Evolutionary conservation across 2,888 invertebrate genomes (phyloP), one percentile per base, ranked within the genome.

Genomic region (Hipparchia semele): DNA sequence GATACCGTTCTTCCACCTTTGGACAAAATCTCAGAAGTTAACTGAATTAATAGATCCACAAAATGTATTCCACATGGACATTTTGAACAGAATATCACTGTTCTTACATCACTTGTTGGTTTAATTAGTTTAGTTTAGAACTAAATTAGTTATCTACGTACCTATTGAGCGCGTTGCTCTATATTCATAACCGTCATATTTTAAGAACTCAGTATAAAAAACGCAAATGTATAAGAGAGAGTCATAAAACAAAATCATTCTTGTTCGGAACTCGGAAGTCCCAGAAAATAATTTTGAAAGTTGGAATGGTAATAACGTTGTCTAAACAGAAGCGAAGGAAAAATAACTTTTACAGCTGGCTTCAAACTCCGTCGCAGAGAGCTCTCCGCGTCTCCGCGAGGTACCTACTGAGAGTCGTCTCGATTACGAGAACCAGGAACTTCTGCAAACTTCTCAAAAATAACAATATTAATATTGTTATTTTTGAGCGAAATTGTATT

Each of bases 261-360:
- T 66, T 12, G 61, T 56, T 67, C 66, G 51, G 76, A 76, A 75
- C 61, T 62, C 66, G 56, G 76, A 76, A 75, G 13, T 58, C 23
- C 72, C 73, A 76, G 75, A 79, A 81, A 82, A 81, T 81, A 81
- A 80, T 78, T 78, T 78, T 78, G 78, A 79, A 83, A 82, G 81
- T 84, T 81, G 79, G 83, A 87, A 84, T 83, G 84, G 82, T 86
- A 85, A 87, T 86, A 87, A 87, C 82, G 86, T 85, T 79, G 80
- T 84, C 79, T 79, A 80, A 82, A 64, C 23, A 84, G 82, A 82
- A 82, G 58, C 70, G 74, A 83, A 80, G 80, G 79, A 80, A 81
- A 83, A 81, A 86, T 64, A 64, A 64, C 64, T 86, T 80, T 79
- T 77, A 79, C 85, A 87, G 84, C 85, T 85, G 85, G 81, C 84